Evolutionary conservation across 1,140 invertebrate species (phyloP), one percentile per base, ranked within the genome.

Genomic region (Pollicipes pollicipes): DNA sequence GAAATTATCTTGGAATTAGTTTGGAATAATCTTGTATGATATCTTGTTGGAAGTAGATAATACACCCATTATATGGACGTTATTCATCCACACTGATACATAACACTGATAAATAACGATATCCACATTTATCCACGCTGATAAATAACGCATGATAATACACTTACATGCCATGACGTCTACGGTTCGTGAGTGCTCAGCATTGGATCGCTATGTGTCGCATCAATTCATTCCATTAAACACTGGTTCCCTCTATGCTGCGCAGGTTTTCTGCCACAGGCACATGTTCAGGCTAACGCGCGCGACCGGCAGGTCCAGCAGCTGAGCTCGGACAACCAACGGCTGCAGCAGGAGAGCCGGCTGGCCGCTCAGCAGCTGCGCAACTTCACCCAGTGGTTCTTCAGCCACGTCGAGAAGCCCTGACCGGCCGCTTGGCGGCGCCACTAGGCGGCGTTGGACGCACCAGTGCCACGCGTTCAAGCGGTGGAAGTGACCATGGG

Each of bases 361-460:
- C 88, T 88, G 31, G 91, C 92, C 30, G 89, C 91, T 17, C 88
- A 90, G 75, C 92, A 95, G 77, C 83, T 95, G 16, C 84, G 90
- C 29, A 87, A 89, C 75, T 94, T 95, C 79, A 94, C 91, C 17
- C 91, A 95, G 78, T 96, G 92, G 92, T 93, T 95, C 76, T 92
- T 93, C 76, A 86, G 90, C 76, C 92, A 90, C 35, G 90, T 93
- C 74, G 90, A 93, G 78, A 84, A 87, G 75, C 88, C 80, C 45
- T 81, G 74, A 78, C 45, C 17, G 45, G 17, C 13, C 45, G 45
- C 13, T 24, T 21, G 45, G 13, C 17, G 45, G 10, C 45, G 45
- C 6, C 35, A 6, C 17, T 17, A 6, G 35, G 6, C 35, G 35
- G 6, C 35, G 17, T 17, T 17, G 35, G 35, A 6, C 35, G 35